A percentile compares a stretch with the other conserved stretches of the same genome.
These are phyloP conservation scores for Sphecodes monilicornis DNA, from an alignment of 2,888 invertebrate genomes.

Conservation along the genomic window DNA sequence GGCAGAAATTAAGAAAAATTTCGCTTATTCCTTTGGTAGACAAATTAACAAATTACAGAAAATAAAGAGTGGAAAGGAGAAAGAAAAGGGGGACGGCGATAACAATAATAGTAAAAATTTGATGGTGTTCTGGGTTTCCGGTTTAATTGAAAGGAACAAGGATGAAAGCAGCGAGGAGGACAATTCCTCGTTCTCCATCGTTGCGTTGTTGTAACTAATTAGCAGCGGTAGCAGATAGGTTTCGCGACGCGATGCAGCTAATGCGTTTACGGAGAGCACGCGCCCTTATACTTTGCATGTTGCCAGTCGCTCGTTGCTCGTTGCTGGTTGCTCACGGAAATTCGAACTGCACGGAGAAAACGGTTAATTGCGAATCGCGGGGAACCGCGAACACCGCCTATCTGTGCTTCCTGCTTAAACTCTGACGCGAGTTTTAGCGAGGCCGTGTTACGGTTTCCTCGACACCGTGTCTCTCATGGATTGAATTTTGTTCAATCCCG, in stretches of 20 bases:
- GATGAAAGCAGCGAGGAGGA: not conserved
- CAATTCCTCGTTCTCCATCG: slow-evolving; percentile 8
- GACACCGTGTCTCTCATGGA: not conserved
- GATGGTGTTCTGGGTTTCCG: not conserved
- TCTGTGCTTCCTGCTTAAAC: slow-evolving; percentile 12
- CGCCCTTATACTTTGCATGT: not conserved
- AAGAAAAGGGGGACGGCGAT: not conserved
- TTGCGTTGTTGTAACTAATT: slow-evolving; percentile 39
- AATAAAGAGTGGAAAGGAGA: not conserved
- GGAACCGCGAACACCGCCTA: not conserved
- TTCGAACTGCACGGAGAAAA: slow-evolving; percentile 5
- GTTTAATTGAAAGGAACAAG: slow-evolving; percentile 45
- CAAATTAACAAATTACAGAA: not conserved
- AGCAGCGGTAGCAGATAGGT: slow-evolving; percentile 27
- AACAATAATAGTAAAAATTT: not conserved
- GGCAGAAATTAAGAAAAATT: not conserved
- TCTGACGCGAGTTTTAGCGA: not conserved
- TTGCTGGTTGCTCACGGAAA: slow-evolving; percentile 12
- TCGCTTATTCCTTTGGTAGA: no score
- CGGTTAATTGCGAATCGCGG: slow-evolving; percentile 10
- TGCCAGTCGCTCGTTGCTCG: not conserved
- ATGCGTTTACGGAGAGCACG: slow-evolving; percentile 41
- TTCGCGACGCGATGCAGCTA: slow-evolving; percentile 37
- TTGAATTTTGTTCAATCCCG: not conserved
- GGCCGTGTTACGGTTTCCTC: not conserved